phyloP scores from a whole-genome alignment of 2,797 vertebrate species.

The Odontamblyopus rebecca region DNA sequence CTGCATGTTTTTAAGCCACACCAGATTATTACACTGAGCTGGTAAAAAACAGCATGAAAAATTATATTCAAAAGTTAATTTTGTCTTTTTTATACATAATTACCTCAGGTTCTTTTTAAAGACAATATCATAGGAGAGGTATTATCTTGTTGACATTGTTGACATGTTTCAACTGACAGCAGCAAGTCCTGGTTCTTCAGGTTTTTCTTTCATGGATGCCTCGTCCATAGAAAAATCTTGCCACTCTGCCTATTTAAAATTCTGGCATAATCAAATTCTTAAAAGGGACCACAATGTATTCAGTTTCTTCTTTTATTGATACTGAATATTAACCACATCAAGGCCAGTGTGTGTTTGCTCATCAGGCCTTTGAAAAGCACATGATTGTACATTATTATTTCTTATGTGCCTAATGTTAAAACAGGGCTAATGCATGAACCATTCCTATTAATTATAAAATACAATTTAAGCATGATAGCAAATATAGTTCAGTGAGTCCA shows the following conservation, averaged over 20 bases:
- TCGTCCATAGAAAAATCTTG: not conserved
- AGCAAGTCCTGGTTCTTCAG: too few species aligned
- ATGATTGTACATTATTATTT: not conserved
- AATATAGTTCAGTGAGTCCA: not conserved
- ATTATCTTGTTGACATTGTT: too few species aligned
- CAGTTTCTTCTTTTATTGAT: not conserved
- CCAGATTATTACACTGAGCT: too few species aligned
- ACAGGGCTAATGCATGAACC: not conserved
- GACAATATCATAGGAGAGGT: too few species aligned
- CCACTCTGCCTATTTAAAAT: too few species aligned
- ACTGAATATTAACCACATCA: not conserved
- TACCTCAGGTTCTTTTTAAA: too few species aligned
- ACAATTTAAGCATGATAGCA: not conserved
- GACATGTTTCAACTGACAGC: too few species aligned
- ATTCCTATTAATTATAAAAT: not conserved
- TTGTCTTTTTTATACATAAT: too few species aligned
- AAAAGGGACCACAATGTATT: not conserved
- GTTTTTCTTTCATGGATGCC: not conserved
- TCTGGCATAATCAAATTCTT: not conserved
- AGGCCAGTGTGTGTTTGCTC: too few species aligned
- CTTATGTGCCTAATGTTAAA: not conserved
- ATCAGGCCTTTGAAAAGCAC: not conserved
- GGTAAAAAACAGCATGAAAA: too few species aligned
- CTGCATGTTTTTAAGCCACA: too few species aligned
- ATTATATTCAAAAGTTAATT: too few species aligned